Evolutionary conservation across 2,888 invertebrate genomes (phyloP), one percentile per base, ranked within the genome.

Genomic region (Stegophylla sp.): DNA sequence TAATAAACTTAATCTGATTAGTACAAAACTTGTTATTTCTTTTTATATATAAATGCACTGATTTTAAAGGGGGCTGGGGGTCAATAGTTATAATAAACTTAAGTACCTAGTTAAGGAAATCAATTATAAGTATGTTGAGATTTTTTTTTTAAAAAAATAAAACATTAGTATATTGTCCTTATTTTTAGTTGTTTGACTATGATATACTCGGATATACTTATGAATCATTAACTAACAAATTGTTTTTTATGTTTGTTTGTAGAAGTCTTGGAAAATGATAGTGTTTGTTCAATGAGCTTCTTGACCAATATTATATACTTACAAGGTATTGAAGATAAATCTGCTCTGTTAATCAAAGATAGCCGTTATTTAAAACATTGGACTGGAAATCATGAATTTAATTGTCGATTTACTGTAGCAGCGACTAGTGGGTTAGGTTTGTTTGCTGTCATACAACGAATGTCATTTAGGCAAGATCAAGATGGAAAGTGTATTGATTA

Each of bases 371-470:
- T 85, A 51, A 83, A 85, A 51, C 85, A 85, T 71, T 75, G 83
- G 48, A 45, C 84, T n/a, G 85, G 87, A 83, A 82, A 84, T 3
- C 82, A 83, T 41, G 84, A 85, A 73, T 85, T 85, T 34, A 82
- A 84, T 5, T 88, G 87, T 82, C 85, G 83, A 69, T 87, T 87
- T 83, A 83, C 85, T 82, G 85, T 87, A 74, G 82, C 85, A 0
- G 4, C 83, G 3, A 83, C 83, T n/a, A 85, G 85, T 51, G 84
- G 84, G 0, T 85, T 86, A 34, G 88, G 88, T 13, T 83, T 89
- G 13, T 87, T 89, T 82, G 89, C 87, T 26, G 89, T 89, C 7
- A 87, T 89, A 67, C 89, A 89, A 83, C 86, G 86, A 71, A 86
- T 89, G 85, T 86, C 86, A 20, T 85, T 89, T 23, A 85, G 89